Conservation (phyloP, 1,140 invertebrate species). For the Euura saliciscinereae region DNA sequence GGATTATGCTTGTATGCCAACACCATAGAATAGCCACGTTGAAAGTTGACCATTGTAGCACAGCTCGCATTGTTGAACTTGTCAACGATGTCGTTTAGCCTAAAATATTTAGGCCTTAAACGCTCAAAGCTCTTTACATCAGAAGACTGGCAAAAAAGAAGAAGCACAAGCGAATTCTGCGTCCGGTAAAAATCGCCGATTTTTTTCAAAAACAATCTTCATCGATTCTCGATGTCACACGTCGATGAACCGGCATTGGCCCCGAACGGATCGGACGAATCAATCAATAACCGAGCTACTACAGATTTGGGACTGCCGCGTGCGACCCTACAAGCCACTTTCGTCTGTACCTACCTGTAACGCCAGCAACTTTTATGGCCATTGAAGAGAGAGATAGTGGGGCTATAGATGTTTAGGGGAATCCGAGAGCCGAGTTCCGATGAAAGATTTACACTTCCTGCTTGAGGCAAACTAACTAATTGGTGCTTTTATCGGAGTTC, state of each 20-base stretch:
- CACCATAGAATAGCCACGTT: constrained; percentile 33
- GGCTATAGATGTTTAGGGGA: too few species aligned
- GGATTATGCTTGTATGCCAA: constrained; percentile 37
- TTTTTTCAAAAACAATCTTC: background rate
- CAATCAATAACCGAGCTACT: constrained; percentile 8
- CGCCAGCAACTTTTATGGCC: constrained; percentile 10
- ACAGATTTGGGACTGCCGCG: constrained; percentile 3
- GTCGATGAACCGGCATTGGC: background rate
- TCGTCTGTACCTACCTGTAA: background rate
- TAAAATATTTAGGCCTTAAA: constrained; percentile 43
- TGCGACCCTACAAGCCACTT: constrained; percentile 4
- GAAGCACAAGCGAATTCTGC: background rate
- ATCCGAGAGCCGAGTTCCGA: background rate
- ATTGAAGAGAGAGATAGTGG: background rate
- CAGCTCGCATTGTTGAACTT: constrained; percentile 25
- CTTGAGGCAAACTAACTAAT: background rate
- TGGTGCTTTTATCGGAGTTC: background rate
- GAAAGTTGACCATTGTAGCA: constrained; percentile 41
- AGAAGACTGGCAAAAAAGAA: background rate
- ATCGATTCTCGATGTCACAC: background rate
- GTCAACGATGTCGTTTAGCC: constrained; percentile 36
- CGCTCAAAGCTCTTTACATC: background rate
- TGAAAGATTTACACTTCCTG: constrained; percentile 11
- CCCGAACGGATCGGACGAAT: constrained; percentile 8
- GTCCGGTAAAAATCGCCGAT: too few species aligned